Base-by-base conservation (phyloP, 2,113 vertebrate species). In the Pagrus major region DNA sequence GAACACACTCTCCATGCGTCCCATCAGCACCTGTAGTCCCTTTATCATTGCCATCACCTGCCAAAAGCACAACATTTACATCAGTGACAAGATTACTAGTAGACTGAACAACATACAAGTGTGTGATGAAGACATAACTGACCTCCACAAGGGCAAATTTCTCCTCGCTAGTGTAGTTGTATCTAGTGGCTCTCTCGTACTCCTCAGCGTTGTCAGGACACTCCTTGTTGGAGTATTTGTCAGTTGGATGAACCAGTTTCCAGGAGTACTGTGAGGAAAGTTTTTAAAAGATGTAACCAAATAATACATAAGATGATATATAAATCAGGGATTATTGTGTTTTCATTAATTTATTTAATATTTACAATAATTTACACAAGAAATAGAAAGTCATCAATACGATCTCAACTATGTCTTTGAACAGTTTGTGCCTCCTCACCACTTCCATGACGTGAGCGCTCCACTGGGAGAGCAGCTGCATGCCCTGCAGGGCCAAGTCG, bases 371-470 rank as follows among this genome's bases (percentile, higher is more conserved):
- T 29, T 58, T 20, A 55, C 23, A 44, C 18, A 29, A 9, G 11
- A 46, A 23, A 60, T 20, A 23, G 9, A 39, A 33, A 58, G 21
- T 23, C 47, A 52, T 27, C 23, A 55, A 6, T 23, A 51, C 21
- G 39, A 16, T 63, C 7, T 63, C 37, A 10, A 5, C 15, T 29
- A 21, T 12, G 12, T 59, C 31, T 59, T 41, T 41, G n/a, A 14
- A 4, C 5, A 20, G 39, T 20, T 15, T 70, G 25, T 61, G 35
- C 15, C 39, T 80, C 71, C 95, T 94, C 71, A 99, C 98, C 98
- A 99, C 98, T 96, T 99, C 98, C 98, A 99, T 99, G 81, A 99
- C 97, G 1, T 99, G 97, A 0, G 97, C 98, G 2, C 98, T 99
- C 98, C 98, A 99, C 92, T 99, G 98, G 0, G 97, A 99, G 55